Base-by-base conservation (phyloP, 2,113 vertebrate species). In the Pterocles burchelli region DNA sequence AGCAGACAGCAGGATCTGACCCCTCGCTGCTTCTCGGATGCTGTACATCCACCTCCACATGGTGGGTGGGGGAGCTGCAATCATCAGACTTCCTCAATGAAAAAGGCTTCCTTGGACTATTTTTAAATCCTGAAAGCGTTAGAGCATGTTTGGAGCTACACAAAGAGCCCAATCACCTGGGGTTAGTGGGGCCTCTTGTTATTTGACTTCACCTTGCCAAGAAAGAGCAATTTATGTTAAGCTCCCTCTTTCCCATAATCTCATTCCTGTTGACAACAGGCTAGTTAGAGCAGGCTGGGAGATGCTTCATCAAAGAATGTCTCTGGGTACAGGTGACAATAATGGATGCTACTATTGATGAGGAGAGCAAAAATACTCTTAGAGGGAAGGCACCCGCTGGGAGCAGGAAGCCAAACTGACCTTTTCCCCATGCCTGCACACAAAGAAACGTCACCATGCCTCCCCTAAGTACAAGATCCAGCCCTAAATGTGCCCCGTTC, bases 111-210 rank as follows among this genome's bases (percentile, higher is more conserved):
- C 88, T 89, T 7, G 66, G 91, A 91, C 84, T 93, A 90, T 96
- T 94, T 94, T 89, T 87, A 85, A 93, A 92, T n/a, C 85, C 94
- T 57, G 88, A 24, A 65, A 91, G 81, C 76, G 14, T 59, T 82
- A 6, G 86, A 93, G 95, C 79, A 5, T 57, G 88, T 88, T 90
- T 80, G 93, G 72, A 91, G 85, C 76, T 25, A 91, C 94, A 97
- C 94, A 97, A 95, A 97, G 93, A 89, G 77, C 75, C 78, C 78
- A 26, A 88, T 79, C 88, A 91, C 89, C 92, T 87, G 86, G 74
- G 59, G 65, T 72, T 49, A 62, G 74, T 6, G 90, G 38, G 45
- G 85, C 82, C 65, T 90, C 95, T 87, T 38, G 67, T 79, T 66
- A 58, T 92, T 82, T 72, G 89, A 59, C 93, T 96, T 95, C 85